These are phyloP conservation scores for Cassiopea xamachana DNA, from an alignment of 30 jellyfish, hydroid and myxozoan species.

Conservation along the genomic window DNA sequence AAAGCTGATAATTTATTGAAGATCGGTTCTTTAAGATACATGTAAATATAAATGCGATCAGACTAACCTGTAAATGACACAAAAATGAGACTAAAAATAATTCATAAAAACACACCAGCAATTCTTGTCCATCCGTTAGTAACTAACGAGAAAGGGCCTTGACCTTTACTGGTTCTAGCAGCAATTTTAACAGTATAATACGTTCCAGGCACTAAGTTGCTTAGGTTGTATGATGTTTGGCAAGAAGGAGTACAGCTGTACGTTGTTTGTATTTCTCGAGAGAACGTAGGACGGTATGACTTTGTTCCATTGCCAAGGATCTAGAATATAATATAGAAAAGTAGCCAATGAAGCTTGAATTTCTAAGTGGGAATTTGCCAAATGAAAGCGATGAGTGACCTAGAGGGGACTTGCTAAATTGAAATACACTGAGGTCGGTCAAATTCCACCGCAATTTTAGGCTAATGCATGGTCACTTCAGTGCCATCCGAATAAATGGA, in stretches of 20 bases:
- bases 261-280: background rate
- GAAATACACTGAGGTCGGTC: too few species aligned
- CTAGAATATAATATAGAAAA: constrained; percentile 1
- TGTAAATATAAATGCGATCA: too few species aligned
- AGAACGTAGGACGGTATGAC: constrained; percentile 55
- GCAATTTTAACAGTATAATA: constrained; percentile 36
- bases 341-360: too few species aligned
- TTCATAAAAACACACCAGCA: constrained; percentile 28
- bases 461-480: too few species aligned
- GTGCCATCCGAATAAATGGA: too few species aligned
- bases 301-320: constrained; percentile 49
- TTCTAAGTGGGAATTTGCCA: too few species aligned
- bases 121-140: constrained; percentile 30
- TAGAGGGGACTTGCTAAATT: too few species aligned
- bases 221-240: background rate
- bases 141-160: constrained; percentile 41
- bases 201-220: constrained; percentile 42
- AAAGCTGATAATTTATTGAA: too few species aligned
- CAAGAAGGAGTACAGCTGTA: constrained; percentile 22
- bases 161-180: constrained; percentile 65
- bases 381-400: too few species aligned
- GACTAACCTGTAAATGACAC: too few species aligned
- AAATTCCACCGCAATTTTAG: too few species aligned
- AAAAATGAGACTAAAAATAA: background rate
- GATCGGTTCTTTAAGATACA: too few species aligned